A percentile compares a stretch with the other conserved stretches of the same genome.
Evolutionary conservation across 2,113 vertebrate species (phyloP).

Genomic region (Triplophysa dalaica): DNA sequence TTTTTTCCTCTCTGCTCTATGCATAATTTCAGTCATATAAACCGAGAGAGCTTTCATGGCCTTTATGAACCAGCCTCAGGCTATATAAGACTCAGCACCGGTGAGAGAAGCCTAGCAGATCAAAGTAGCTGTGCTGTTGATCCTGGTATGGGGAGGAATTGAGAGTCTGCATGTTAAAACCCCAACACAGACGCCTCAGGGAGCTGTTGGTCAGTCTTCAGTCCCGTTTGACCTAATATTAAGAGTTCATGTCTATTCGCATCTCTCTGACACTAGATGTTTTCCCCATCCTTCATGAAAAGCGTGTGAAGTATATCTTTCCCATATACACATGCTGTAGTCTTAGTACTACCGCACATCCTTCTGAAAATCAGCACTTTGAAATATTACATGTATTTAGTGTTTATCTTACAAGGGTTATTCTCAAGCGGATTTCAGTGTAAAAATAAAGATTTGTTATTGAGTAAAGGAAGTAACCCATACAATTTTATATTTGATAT

Average conservation of each 20-base stretch:
- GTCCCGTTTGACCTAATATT: constrained; percentile 58
- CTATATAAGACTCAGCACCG: constrained; percentile 16
- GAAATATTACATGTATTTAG: not conserved
- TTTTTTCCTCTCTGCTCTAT: constrained; percentile 35
- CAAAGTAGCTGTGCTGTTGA: constrained; percentile 66
- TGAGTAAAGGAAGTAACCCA: too few species aligned
- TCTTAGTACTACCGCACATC: not conserved
- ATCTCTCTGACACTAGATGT: constrained; percentile 65
- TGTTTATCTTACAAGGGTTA: not conserved
- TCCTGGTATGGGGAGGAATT: constrained; percentile 66
- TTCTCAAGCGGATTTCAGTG: too few species aligned
- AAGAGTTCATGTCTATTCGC: constrained; percentile 62
- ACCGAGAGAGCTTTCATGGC: constrained; percentile 45
- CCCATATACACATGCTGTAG: not conserved
- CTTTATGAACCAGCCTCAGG: constrained; percentile 39
- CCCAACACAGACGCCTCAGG: constrained; percentile 44
- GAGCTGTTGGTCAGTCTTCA: constrained; percentile 56
- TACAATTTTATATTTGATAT: too few species aligned
- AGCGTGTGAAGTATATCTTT: not conserved
- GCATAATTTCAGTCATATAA: constrained; percentile 62
- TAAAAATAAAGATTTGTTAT: too few species aligned
- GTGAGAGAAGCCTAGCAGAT: constrained; percentile 61
- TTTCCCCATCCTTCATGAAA: constrained; percentile 43
- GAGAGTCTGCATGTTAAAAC: constrained; percentile 69
- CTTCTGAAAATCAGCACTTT: not conserved